Base-by-base conservation (phyloP, 2,113 vertebrate genomes). In the Stegastes partitus region DNA sequence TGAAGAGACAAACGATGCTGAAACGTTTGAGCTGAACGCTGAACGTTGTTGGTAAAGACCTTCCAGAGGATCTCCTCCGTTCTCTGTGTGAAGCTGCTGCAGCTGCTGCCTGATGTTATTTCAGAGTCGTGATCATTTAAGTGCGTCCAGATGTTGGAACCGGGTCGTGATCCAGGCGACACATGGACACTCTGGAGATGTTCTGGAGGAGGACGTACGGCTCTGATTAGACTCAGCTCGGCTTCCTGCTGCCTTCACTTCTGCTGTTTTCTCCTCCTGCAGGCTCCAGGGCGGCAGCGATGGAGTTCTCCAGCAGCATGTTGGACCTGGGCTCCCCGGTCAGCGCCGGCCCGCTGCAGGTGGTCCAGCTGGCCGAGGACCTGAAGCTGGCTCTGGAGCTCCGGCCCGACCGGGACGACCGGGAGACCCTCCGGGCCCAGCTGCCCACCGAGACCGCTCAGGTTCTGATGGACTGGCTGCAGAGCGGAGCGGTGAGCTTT, bases 301-400 rank as follows among this genome's bases (percentile, higher is more conserved):
- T 93, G 68, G 96, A 97, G 51, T 94, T 94, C 58, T 93, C 92
- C 3, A 96, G 94, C 62, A 93, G 94, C 70, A 74, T 94, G 68
- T 96, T 94, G 47, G 96, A 97, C 14, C 93, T 95, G 65, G 94
- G 94, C 16, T 95, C 96, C 1, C 94, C 95, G 1, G 79, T 94
- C 73, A 95, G 95, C 49, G 66, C 93, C 18, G 95, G 94, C n/a
- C 90, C 96, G 0, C 94, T 97, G 81, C 96, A 96, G 59, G 95
- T 98, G n/a, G 74, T 98, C n/a, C 96, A 96, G 89, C 90, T 99
- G 4, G 89, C 97, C 0, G 97, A 98, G 82, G 97, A 99, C 79
- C 94, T 99, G 77, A 96, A 93, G 81, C 89, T 96, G 54, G 96
- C 96, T 5, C 57, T 99, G 93, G 96, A 98, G 91, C 94, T 96